Evolutionary conservation across 2,113 vertebrate species (phyloP).

Genomic region (Onychostoma macrolepis): DNA sequence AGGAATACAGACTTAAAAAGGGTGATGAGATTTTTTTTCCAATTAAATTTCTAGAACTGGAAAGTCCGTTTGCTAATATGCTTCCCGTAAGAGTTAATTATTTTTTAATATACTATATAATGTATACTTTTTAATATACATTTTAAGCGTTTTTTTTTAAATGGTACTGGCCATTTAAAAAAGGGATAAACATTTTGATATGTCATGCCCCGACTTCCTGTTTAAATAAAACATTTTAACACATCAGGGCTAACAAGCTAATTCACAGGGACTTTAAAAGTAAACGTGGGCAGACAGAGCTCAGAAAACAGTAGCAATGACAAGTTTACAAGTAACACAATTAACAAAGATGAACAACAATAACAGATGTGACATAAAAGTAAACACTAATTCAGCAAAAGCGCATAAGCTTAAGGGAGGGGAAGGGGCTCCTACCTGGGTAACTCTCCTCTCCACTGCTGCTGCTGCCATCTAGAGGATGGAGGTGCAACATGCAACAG

Average conservation of each 20-base stretch:
- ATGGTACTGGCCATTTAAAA: background rate
- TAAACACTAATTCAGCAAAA: constrained; percentile 38
- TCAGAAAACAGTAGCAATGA: constrained; percentile 3
- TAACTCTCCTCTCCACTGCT: constrained; percentile 83
- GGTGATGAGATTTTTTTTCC: background rate
- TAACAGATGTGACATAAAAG: constrained; percentile 39
- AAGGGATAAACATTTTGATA: background rate
- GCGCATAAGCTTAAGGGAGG: constrained; percentile 61
- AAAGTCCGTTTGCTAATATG: background rate
- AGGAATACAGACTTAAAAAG: background rate
- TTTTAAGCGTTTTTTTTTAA: background rate
- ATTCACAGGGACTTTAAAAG: background rate
- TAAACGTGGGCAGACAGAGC: background rate
- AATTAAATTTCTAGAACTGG: background rate
- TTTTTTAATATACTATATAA: background rate
- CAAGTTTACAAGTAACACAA: background rate
- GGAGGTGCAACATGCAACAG: constrained; percentile 88
- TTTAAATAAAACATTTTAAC: background rate
- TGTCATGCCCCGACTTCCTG: background rate
- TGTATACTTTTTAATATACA: no score
- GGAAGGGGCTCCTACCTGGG: constrained; percentile 87
- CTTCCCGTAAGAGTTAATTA: background rate
- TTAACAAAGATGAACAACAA: constrained; percentile 28
- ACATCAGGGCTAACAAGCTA: background rate
- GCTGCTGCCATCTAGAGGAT: constrained; percentile 91